Conservation (phyloP, 2,113 vertebrate genomes). For the Electrona antarctica region DNA sequence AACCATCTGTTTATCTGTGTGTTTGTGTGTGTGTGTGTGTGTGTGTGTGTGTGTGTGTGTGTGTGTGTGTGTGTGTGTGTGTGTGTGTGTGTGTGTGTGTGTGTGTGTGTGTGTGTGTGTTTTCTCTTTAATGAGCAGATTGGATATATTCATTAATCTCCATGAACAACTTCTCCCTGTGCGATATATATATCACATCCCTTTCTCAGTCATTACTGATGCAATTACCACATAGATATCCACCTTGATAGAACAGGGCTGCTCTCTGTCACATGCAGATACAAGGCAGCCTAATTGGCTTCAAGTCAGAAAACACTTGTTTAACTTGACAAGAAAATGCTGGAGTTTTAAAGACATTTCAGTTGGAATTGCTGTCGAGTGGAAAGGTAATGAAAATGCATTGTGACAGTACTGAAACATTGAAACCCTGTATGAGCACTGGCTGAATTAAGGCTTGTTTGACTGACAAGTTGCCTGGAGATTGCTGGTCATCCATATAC, state of each 20-base stretch:
- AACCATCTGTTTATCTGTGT: conserved; percentile 30
- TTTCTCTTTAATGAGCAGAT: conserved; percentile 61
- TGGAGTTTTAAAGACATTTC: conserved; percentile 1
- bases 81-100: background rate
- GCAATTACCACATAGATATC: conserved; percentile 39
- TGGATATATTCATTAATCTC: conserved; percentile 63
- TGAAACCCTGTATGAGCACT: background rate
- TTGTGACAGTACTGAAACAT: background rate
- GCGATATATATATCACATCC: conserved; percentile 22
- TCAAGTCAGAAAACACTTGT: conserved; percentile 19
- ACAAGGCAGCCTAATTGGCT: conserved; percentile 14
- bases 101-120: background rate
- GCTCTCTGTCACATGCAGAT: conserved; percentile 33
- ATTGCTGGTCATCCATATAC: conserved; percentile 23
- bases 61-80: conserved; percentile 1
- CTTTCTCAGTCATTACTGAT: conserved; percentile 42
- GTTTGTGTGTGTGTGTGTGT: background rate
- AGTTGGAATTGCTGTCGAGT: conserved; percentile 10
- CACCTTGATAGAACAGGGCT: conserved; percentile 26
- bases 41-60: background rate
- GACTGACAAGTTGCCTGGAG: conserved; percentile 30
- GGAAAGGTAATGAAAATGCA: conserved; percentile 10
- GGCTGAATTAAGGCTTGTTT: conserved; percentile 26
- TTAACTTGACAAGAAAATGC: conserved; percentile 15
- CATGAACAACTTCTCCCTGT: conserved; percentile 54